Base-by-base conservation (phyloP, 2,888 invertebrate genomes). In the Cataglyphis albicans region DNA sequence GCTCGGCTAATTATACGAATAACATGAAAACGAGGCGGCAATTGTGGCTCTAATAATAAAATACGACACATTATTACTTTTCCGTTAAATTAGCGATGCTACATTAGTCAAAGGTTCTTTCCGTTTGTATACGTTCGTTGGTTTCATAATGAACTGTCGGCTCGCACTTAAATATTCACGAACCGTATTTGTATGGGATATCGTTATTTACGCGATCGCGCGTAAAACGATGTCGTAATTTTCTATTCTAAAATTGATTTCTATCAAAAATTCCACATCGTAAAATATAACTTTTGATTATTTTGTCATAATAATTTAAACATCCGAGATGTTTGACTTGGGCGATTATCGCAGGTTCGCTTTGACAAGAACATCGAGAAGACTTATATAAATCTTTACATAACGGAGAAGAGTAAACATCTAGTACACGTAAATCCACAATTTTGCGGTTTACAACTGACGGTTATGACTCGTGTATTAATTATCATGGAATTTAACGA, bases 51-150 rank as follows among this genome's bases (percentile, higher is more conserved):
- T 59, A 59, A 48, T 59, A 57, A 41, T 59, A 57, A 41, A 78
- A 70, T 59, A 35, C 44, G 70, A 18, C 38, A 55, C 75, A 78
- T 78, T 78, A 55, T 48, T 78, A 68, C 78, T 70, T 78, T 78
- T 70, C 32, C 35, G 44, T 35, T 80, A 7, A 80, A 80, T 80
- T 80, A 80, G 70, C 59, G 59, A 80, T 44, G 78, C 18, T 44
- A 68, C 59, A 59, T 78, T 70, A 80, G 70, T 80, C 59, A 80
- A 76, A 80, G 68, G 44, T n/a, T 67, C 21, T 80, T 70, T 70
- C 44, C 25, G n/a, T 25, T 15, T 59, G 44, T 6, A 6, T 44
- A 12, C 10, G 59, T 25, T 44, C 6, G 29, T 55, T 57, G 76
- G 41, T 70, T 76, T 70, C 70, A 59, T 48, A 68, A 70, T 70